Base-by-base conservation (phyloP, 2,113 vertebrate genomes). In the Geococcyx californianus region DNA sequence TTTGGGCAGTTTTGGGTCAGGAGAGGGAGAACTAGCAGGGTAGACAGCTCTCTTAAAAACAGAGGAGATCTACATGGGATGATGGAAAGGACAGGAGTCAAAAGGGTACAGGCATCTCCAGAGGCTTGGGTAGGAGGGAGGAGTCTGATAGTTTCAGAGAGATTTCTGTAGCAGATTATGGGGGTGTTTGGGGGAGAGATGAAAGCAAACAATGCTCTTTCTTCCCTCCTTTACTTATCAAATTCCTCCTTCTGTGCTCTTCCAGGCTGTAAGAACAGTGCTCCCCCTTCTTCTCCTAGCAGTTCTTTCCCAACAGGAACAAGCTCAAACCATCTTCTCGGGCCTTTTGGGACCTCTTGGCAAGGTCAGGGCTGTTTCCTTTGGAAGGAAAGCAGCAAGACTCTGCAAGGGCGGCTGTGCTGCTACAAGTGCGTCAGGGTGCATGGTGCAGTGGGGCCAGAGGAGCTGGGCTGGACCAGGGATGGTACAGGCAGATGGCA, bases 391-490 rank as follows among this genome's bases (percentile, higher is more conserved):
- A 84, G 21, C 16, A 84, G 33, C 16, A 77, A 26, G 34, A 38
- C 56, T 33, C 19, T 2, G 1, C 16, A 8, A 36, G 42, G 13
- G 31, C 34, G 31, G 31, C 23, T 74, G 28, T n/a, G 38, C 14
- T 3, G 0, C 33, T 55, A 15, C 0, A 0, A 20, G 28, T 8
- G 13, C 11, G 1, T 15, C 16, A 9, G n/a, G 20, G 7, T 68
- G n/a, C 63, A 16, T 10, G 36, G 6, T 3, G 4, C 34, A 36
- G 14, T 9, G 15, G 42, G 24, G 13, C 21, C 4, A 7, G n/a
- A 49, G 42, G 9, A 70, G 11, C 40, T 58, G 25, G 2, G 12
- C 13, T 42, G 47, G 14, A 55, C 9, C 8, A 10, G 29, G 3
- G 33, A 5, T 16, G 64, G 16, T 15, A 9, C 1, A 2, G 38